Conservation (phyloP, 2,113 vertebrate genomes). For the Chionomys nivalis region DNA sequence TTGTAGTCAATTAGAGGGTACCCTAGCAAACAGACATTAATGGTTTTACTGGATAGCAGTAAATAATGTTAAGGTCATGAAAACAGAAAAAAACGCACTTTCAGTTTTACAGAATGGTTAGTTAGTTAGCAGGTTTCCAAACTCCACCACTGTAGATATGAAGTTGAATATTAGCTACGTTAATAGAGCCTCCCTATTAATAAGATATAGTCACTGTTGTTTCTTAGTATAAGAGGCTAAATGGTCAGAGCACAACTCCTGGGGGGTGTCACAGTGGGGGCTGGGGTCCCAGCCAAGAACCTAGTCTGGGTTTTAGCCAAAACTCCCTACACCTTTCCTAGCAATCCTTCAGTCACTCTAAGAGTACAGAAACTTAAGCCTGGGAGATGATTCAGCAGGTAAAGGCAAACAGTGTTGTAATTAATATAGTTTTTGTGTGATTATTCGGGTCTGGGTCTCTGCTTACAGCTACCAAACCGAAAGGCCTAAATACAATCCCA, state of each 20-base stretch:
- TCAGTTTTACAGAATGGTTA: conserved; percentile 12
- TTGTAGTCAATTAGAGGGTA: not conserved
- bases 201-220: not conserved
- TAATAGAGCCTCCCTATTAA: conserved; percentile 1
- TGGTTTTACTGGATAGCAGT: conserved; percentile 37
- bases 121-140: conserved; percentile 42
- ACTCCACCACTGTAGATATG: not conserved
- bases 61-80: conserved; percentile 30
- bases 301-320: not conserved
- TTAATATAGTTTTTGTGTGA: too few species aligned
- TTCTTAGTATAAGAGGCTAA: conserved; percentile 34
- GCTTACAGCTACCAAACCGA: not conserved
- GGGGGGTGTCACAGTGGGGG: too few species aligned
- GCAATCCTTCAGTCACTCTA: not conserved
- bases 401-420: too few species aligned
- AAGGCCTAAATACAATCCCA: not conserved
- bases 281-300: not conserved
- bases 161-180: conserved; percentile 42
- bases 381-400: not conserved
- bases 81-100: conserved; percentile 35
- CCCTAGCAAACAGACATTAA: conserved; percentile 41
- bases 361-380: not conserved
- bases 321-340: not conserved
- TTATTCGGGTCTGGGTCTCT: too few species aligned
- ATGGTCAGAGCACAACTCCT: too few species aligned